Evolutionary conservation across 2,888 invertebrate species (phyloP), one percentile per base, ranked within the genome.

Genomic region (Diarsia brunnea): DNA sequence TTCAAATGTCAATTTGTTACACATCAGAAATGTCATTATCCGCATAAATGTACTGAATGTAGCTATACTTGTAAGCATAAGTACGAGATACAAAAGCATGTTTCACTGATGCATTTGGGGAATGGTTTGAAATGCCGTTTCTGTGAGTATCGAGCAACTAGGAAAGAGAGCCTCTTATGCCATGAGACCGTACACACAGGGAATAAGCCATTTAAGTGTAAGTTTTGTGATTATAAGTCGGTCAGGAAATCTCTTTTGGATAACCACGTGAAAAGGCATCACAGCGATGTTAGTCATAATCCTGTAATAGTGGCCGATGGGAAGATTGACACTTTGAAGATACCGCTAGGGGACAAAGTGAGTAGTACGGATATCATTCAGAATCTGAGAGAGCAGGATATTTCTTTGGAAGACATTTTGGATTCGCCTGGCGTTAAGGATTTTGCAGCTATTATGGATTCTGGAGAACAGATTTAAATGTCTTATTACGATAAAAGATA

Each of bases 131-230:
- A 95, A 78, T 95, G 95, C 51, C 85, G 90, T 0, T 93, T 87
- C 27, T 95, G 95, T 81, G 92, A 94, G 4, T 95, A 90, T 24
- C 90, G 82, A 51, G 91, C 94, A 0, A 79, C 89, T 0, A 89
- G 93, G 4, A 93, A 92, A 38, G 94, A 94, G 0, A 93, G 91
- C 58, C 65, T 95, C 0, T 65, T 92, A 0, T 90, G 90, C 4
- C 95, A 95, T 61, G 94, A 94, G 43, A 90, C 92, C 0, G 89
- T 91, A 3, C 95, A 95, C 27, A 93, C 95, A 0, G 94, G 95
- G 0, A 80, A 88, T 0, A 95, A 95, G 31, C 94, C 95, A 0
- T 95, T 92, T 45, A 91, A 92, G 64, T 95, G 95, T 63, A 47
- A 84, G 0, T 72, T 87, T 0, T 95, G 95, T 60, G 89, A 89